Evolutionary conservation across 2,113 vertebrate species (phyloP), one percentile per base, ranked within the genome.

Genomic region (Scopus umbretta): DNA sequence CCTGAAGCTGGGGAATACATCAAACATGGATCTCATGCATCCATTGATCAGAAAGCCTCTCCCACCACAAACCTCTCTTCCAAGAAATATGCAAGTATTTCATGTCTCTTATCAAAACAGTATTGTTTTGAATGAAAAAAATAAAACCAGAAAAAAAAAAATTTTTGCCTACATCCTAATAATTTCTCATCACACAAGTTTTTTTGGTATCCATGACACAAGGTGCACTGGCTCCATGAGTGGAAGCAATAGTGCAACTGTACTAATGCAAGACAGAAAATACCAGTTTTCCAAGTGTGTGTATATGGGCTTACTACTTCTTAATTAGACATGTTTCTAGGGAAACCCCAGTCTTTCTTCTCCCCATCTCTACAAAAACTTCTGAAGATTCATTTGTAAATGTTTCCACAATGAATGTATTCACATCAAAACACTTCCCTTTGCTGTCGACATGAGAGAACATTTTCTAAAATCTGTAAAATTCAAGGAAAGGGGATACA

Each of bases 361-460:
- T 38, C 34, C 25, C 15, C 34, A 26, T 11, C 49, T 43, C 63
- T 47, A 65, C 25, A 40, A 53, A 29, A 45, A 67, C 14, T 16
- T 36, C 18, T 34, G 32, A 84, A 32, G 9, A 45, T 55, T 18
- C n/a, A 32, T 43, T 45, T 18, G 11, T 11, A 26, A 70, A 50
- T 6, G 1, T 52, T 70, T 50, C 62, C 23, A 53, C 15, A 11
- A 52, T 27, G 10, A 92, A 75, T 4, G 18, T 5, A 19, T 47
- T 4, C 32, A 36, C 59, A 78, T 4, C 52, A 40, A 21, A 76
- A 84, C 50, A 59, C 23, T 40, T 72, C 61, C 38, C 26, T 82
- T 62, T 10, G 1, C 16, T 1, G 0, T 0, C 3, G 2, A 27
- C 16, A 6, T 6, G 7, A 80, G 4, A 80, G 34, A 76, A 38